Base-by-base conservation (phyloP, 2,888 invertebrate genomes). In the Adela reaumurella region DNA sequence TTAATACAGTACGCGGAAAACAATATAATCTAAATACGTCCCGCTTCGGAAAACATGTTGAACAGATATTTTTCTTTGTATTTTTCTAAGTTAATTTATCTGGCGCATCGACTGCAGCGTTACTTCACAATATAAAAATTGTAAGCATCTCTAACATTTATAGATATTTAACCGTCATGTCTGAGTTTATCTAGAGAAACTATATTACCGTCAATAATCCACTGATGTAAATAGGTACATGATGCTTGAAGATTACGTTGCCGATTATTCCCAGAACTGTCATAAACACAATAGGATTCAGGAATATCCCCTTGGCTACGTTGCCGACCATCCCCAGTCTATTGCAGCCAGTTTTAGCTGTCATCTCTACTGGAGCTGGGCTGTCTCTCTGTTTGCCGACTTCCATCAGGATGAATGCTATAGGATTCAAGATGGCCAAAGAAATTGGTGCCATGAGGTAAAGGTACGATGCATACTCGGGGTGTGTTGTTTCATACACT, bases 361-460 rank as follows among this genome's bases (percentile, higher is more conserved):
- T 24, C 43, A 46, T 45, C 35, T 46, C 47, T n/a, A 24, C 62
- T 17, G 59, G 54, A 51, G 59, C 17, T 61, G 50, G n/a, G 11
- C 10, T 46, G 19, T 70, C 68, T 61, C 68, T 74, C 52, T 83
- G 81, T 60, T 84, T 87, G 52, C 84, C 81, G 45, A 95, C 85
- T 76, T 97, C 97, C 85, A 97, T 85, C 52, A 97, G 68, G 3
- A 94, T 79, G 67, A 97, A 93, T 18, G 93, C 93, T 55, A 97
- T 83, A 0, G 97, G 97, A 72, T 97, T 97, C 19, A 97, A 76
- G 58, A 97, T 87, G 1, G 93, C 91, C 53, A 97, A 74, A 43
- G 94, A 96, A 63, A 97, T 94, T 1, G 97, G 97, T 10, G 96
- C 94, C 83, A 97, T 88, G 47, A 97, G 79, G 65, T 97, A 97